These are phyloP conservation scores for Furcifer pardalis DNA, from an alignment of 2,797 vertebrate genomes.

Conservation along the genomic window DNA sequence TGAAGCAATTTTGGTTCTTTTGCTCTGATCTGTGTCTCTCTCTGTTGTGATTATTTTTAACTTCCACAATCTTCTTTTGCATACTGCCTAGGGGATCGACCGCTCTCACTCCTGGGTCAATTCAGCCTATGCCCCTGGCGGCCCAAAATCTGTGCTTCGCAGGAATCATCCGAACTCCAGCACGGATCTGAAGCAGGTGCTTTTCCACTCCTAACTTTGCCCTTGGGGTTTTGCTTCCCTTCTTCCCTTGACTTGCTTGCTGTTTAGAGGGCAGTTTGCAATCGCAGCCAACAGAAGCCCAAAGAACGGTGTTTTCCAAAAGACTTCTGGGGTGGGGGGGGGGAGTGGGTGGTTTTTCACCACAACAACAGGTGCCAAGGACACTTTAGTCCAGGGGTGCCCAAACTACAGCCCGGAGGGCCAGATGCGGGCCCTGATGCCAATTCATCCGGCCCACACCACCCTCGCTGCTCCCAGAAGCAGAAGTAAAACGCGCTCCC, in stretches of 20 bases:
- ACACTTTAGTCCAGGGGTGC: neutral
- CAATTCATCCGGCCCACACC: no score
- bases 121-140: conserved; percentile 92
- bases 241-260: neutral
- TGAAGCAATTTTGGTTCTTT: neutral
- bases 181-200: conserved; percentile 94
- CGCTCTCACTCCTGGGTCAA: conserved; percentile 98
- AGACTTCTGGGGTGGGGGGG: no score
- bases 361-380: neutral
- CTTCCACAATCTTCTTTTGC: conserved; percentile 43
- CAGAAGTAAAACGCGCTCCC: no score
- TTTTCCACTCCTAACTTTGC: conserved; percentile 8
- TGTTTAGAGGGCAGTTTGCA: neutral
- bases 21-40: conserved; percentile 50
- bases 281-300: neutral
- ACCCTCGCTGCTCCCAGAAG: no score
- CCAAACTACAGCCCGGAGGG: no score
- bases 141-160: conserved; percentile 89
- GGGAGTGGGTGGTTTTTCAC: neutral
- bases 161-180: conserved; percentile 87
- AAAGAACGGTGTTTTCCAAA: neutral
- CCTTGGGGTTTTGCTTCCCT: neutral
- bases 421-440: no score
- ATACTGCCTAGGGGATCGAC: conserved; percentile 88
- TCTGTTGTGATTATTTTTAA: conserved; percentile 26